These are phyloP conservation scores for Nomia melanderi DNA, from an alignment of 1,140 invertebrate genomes.

Conservation along the genomic window DNA sequence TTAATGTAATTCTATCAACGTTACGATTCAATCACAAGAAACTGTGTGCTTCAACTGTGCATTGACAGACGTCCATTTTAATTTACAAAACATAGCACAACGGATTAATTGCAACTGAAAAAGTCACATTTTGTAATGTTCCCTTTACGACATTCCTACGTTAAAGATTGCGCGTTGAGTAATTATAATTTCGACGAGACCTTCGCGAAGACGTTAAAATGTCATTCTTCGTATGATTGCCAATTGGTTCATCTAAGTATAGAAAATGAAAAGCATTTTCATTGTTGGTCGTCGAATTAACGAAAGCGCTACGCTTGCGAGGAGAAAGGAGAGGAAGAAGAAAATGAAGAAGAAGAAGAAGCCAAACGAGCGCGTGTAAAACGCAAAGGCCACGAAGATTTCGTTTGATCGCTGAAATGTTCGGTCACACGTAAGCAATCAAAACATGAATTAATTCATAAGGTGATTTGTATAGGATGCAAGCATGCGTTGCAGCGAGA, in stretches of 20 bases:
- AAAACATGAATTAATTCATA: constrained; percentile 43
- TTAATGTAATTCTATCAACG: no score
- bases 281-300: not conserved
- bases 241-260: not conserved
- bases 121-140: not conserved
- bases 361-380: not conserved
- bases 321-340: not conserved
- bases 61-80: no score
- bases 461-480: constrained; percentile 37
- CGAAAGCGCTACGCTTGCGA: not conserved
- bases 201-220: not conserved
- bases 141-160: not conserved
- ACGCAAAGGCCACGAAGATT: constrained; percentile 3
- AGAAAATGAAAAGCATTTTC: not conserved
- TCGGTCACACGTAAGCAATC: constrained; percentile 56
- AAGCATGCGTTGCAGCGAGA: constrained; percentile 30
- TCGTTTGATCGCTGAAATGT: constrained; percentile 48
- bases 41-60: no score
- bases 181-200: not conserved
- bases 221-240: not conserved
- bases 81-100: no score
- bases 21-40: no score
- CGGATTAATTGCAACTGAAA: no score
- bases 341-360: no score
- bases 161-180: not conserved